Evolutionary conservation across 2,888 invertebrate genomes (phyloP).

Genomic region (Brenthis ino): DNA sequence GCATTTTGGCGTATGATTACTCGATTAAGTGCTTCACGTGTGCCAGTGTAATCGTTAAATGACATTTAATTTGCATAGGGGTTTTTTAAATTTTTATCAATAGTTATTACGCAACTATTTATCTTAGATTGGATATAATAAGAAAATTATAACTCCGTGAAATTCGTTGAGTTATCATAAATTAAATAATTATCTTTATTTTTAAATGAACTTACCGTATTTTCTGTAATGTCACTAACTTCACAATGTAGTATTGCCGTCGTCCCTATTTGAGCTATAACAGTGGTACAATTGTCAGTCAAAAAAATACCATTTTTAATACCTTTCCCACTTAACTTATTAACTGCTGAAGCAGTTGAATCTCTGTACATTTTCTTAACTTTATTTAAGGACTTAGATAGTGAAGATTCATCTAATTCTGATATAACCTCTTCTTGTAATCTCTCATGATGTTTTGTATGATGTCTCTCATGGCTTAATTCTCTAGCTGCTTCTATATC

Average conservation of each 20-base stretch:
- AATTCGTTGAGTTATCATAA: no score
- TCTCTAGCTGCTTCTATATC: constrained; percentile 61
- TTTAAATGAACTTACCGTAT: constrained; percentile 76
- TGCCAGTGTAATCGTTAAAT: no score
- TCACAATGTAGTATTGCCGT: constrained; percentile 84
- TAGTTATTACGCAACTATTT: no score
- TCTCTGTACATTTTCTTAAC: constrained; percentile 80
- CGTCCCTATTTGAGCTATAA: constrained; percentile 84
- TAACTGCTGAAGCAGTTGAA: constrained; percentile 64
- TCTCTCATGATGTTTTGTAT: constrained; percentile 57
- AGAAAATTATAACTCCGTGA: not conserved
- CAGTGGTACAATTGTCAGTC: constrained; percentile 84
- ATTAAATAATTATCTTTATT: not conserved
- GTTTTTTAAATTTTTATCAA: no score
- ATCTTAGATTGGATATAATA: no score
- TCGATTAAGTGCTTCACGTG: no score
- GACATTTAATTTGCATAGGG: no score
- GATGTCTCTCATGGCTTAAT: constrained; percentile 57
- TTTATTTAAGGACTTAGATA: constrained; percentile 67
- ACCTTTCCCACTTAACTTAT: constrained; percentile 71
- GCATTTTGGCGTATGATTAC: no score
- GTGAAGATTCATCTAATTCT: constrained; percentile 61
- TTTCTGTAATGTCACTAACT: constrained; percentile 84
- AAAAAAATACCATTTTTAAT: constrained; percentile 77
- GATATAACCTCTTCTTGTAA: constrained; percentile 59